Evolutionary conservation across 1,140 invertebrate species (phyloP).

Genomic region (Hycleus cichorii): DNA sequence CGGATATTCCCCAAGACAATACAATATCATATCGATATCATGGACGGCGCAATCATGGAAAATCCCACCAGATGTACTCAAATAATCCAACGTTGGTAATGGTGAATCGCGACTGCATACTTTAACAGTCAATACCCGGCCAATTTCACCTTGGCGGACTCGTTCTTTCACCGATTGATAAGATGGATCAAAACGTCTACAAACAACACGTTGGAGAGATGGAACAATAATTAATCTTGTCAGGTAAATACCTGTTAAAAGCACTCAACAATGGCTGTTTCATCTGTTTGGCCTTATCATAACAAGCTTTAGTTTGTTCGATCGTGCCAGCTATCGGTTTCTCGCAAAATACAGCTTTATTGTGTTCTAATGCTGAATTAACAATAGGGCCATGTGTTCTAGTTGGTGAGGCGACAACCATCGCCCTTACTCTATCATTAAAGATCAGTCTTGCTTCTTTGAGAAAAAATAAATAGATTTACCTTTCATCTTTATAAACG

Average conservation of each 20-base stretch:
- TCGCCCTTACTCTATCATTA: constrained; percentile 46
- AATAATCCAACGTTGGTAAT: constrained; percentile 53
- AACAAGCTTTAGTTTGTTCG: constrained; percentile 49
- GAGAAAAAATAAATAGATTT: no score
- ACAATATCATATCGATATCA: constrained; percentile 58
- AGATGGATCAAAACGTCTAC: constrained; percentile 57
- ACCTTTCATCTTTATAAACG: constrained; percentile 52
- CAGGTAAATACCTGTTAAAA: constrained; percentile 47
- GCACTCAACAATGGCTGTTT: constrained; percentile 54
- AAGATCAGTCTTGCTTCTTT: no score
- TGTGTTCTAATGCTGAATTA: constrained; percentile 47
- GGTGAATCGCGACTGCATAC: constrained; percentile 56
- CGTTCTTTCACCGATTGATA: constrained; percentile 46
- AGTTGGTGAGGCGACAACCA: constrained; percentile 55
- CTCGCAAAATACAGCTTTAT: constrained; percentile 63
- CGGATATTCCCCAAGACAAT: constrained; percentile 56
- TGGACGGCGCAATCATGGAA: constrained; percentile 67
- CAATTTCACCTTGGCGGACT: constrained; percentile 51
- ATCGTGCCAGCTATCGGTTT: constrained; percentile 59
- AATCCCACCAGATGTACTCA: constrained; percentile 60
- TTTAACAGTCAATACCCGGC: constrained; percentile 56
- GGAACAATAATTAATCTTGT: neutral
- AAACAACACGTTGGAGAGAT: neutral
- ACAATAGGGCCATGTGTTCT: constrained; percentile 55
- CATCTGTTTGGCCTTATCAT: constrained; percentile 49